phyloP scores from a whole-genome alignment of 2,113 vertebrate genomes.

The Macheiramphus alcinus region DNA sequence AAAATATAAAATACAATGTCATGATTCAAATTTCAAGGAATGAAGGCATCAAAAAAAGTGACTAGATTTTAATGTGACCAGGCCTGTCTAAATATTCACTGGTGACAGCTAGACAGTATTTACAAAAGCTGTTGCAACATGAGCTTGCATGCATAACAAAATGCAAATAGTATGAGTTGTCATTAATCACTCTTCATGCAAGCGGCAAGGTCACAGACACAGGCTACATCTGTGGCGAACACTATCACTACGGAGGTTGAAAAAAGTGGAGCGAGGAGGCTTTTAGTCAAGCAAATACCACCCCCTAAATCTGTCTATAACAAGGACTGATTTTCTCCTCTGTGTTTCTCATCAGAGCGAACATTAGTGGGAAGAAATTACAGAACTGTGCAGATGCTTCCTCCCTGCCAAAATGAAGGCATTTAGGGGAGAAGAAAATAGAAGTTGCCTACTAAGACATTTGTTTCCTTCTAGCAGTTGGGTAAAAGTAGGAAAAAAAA shows the following conservation, averaged over 20 bases:
- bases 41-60: background rate
- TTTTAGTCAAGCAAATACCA: constrained; percentile 1
- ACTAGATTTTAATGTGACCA: background rate
- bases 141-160: background rate
- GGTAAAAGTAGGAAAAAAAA: background rate
- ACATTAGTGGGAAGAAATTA: constrained; percentile 49
- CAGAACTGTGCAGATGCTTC: constrained; percentile 34
- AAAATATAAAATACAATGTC: background rate
- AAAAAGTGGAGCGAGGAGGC: background rate
- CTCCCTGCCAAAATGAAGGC: constrained; percentile 26
- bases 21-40: background rate
- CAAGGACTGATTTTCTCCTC: constrained; percentile 1
- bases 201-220: background rate
- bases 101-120: background rate
- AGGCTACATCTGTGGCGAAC: background rate
- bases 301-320: background rate
- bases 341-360: background rate
- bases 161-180: background rate
- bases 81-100: background rate
- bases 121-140: background rate
- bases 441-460: constrained; percentile 30
- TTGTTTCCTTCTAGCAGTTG: constrained; percentile 22
- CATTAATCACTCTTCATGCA: background rate
- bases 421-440: constrained; percentile 20
- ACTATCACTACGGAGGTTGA: background rate